Evolutionary conservation across 1,140 invertebrate species (phyloP).

Genomic region (Stenopsyche tienmushanensis): DNA sequence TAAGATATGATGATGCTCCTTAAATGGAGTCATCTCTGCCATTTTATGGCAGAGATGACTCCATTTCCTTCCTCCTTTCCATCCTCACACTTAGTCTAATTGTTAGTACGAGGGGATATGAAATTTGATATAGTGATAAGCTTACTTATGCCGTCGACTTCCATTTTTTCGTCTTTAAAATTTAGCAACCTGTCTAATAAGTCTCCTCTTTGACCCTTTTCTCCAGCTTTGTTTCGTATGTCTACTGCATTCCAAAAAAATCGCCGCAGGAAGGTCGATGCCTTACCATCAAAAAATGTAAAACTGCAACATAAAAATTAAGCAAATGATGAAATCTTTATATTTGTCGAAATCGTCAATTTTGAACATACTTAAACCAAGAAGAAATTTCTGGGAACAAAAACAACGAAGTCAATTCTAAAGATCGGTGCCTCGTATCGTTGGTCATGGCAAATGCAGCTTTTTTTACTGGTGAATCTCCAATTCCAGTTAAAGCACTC

Average conservation of each 20-base stretch:
- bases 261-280: neutral
- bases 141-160: neutral
- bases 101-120: too few relatives aligned
- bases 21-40: too few relatives aligned
- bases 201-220: neutral
- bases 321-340: neutral
- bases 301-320: neutral
- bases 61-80: too few relatives aligned
- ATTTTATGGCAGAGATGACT: too few relatives aligned
- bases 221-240: neutral
- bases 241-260: neutral
- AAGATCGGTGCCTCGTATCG: neutral
- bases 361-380: neutral
- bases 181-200: neutral
- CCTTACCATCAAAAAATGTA: neutral
- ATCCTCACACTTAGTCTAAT: too few relatives aligned
- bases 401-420: neutral
- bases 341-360: neutral
- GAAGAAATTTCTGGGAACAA: neutral
- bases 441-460: neutral
- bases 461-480: neutral
- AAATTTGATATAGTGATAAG: neutral
- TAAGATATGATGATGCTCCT: too few relatives aligned
- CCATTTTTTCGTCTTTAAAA: neutral
- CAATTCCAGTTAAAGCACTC: neutral